phyloP scores from a whole-genome alignment of 2,797 vertebrate species.

The Sebastiscus albofasciatus region DNA sequence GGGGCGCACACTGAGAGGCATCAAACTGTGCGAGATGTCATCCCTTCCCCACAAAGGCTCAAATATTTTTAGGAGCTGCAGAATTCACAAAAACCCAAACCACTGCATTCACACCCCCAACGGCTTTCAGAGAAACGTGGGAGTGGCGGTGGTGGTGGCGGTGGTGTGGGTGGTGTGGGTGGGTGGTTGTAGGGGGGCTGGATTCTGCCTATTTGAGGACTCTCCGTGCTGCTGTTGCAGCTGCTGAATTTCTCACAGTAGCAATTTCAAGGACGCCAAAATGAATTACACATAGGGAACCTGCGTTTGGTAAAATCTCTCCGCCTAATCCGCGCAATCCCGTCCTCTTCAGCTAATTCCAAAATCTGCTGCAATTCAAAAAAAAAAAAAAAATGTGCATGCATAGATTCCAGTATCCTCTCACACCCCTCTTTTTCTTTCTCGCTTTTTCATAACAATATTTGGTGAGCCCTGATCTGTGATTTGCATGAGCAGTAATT shows the following conservation, averaged over 20 bases:
- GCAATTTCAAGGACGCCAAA: conserved; percentile 83
- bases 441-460: conserved; percentile 26
- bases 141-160: conserved; percentile 41
- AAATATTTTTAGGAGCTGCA: conserved; percentile 66
- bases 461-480: conserved; percentile 60
- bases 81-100: conserved; percentile 46
- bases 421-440: neutral
- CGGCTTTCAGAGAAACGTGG: conserved; percentile 58
- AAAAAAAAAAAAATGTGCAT: conserved; percentile 18
- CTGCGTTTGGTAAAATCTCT: conserved; percentile 72
- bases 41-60: conserved; percentile 39
- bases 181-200: conserved; percentile 33
- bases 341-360: conserved; percentile 72
- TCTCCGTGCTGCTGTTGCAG: conserved; percentile 68
- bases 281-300: conserved; percentile 79
- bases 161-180: conserved; percentile 19
- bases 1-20: conserved; percentile 27
- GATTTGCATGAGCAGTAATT: conserved; percentile 78
- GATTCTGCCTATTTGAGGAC: conserved; percentile 62
- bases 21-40: conserved; percentile 47
- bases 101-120: conserved; percentile 33
- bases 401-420: conserved; percentile 37
- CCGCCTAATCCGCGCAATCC: conserved; percentile 76
- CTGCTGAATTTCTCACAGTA: conserved; percentile 81
- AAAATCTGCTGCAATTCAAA: conserved; percentile 61